Base-by-base conservation (phyloP, 2,797 vertebrate species). In the Hoplostethus mediterraneus region DNA sequence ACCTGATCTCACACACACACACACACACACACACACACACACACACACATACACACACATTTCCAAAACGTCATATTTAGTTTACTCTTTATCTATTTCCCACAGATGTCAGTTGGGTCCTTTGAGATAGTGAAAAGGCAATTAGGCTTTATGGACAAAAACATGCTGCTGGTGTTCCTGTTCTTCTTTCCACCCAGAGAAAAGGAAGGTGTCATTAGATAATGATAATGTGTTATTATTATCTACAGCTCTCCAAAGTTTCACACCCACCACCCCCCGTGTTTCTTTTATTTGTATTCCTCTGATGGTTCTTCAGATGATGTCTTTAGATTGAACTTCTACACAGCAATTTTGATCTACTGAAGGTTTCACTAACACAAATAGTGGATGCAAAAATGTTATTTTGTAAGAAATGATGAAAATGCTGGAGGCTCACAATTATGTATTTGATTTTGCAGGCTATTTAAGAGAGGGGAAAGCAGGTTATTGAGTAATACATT, bases 201-300 rank as follows among this genome's bases (percentile, higher is more conserved):
- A 51, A 63, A 21, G 5, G 4, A 58, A 36, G 28, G 16, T 56
- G 30, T 68, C 40, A 33, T 67, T 31, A 49, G 30, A 31, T 75
- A 31, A 59, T 47, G 44, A 78, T 71, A 78, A 72, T 67, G 42
- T 75, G 66, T 48, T 38, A 72, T 75, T 84, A 78, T 85, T 83
- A 83, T 21, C 1, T 72, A 51, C 33, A 5, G 33, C 33, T 33
- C 33, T 33, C 33, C 33, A 33, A 33, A 33, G 33, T 33, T 53
- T 53, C 16, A 12, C 17, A 53, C 6, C 4, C 51, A 53, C n/a
- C n/a, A n/a, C n/a, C n/a, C n/a, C n/a, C n/a, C n/a, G 21, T 21
- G 21, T 21, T 21, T 21, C 21, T 21, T 21, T 21, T 21, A 21
- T 33, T 33, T 6, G 6, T 33, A 6, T 33, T 33, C 33, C 6